Percentiles rank a stretch among this genome's conserved stretches.
Evolutionary conservation across 2,888 invertebrate genomes (phyloP).

Genomic region (Daptonema setosum): DNA sequence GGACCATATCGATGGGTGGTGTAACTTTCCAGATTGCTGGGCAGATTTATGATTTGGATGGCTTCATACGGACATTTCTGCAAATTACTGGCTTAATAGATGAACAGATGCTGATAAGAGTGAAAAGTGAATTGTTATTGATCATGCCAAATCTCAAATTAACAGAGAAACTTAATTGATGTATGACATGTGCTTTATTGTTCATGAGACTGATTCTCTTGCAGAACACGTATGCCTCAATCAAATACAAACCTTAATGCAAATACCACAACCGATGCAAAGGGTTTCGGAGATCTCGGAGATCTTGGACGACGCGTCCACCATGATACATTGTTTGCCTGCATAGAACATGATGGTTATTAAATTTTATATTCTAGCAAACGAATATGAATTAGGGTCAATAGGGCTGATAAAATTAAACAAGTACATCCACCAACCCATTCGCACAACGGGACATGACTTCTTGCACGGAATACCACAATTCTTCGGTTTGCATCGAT

Average conservation of each 20-base stretch:
- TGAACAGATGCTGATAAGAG: too few relatives aligned
- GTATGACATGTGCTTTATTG: not conserved
- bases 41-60: constrained; percentile 89
- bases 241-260: constrained; percentile 71
- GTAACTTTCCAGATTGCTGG: constrained; percentile 88
- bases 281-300: constrained; percentile 90
- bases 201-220: not conserved
- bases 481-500: constrained; percentile 95
- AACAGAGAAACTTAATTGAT: constrained; percentile 5
- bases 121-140: too few relatives aligned
- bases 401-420: too few relatives aligned
- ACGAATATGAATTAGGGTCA: too few relatives aligned
- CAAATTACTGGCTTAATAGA: constrained; percentile 21
- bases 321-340: constrained; percentile 87
- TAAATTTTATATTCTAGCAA: too few relatives aligned
- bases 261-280: constrained; percentile 98
- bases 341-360: constrained; percentile 7
- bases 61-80: constrained; percentile 99
- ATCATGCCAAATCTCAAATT: not conserved
- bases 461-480: constrained; percentile 97
- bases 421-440: constrained; percentile 44
- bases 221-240: too few relatives aligned
- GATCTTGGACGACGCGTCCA: constrained; percentile 77
- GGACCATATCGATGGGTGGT: constrained; percentile 96
- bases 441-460: constrained; percentile 89